These are phyloP conservation scores for Camelus bactrianus DNA, from an alignment of 2,113 vertebrate genomes.

Conservation along the genomic window DNA sequence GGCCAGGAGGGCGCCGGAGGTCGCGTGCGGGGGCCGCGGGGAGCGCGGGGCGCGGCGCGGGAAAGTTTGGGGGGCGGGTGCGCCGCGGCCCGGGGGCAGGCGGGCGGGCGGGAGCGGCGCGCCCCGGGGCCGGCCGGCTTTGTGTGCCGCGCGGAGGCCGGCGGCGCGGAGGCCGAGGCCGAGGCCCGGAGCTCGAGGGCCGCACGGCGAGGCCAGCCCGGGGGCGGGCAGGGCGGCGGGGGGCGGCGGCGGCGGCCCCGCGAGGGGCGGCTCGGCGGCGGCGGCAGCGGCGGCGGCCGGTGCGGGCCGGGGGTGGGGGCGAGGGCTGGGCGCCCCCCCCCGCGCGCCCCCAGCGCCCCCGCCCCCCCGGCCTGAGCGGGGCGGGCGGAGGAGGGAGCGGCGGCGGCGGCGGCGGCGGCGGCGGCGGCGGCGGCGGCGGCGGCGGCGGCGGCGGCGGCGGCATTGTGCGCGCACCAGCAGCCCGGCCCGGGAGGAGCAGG, in stretches of 20 bases:
- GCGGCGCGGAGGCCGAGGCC: slow-evolving; percentile 76
- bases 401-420: slow-evolving; percentile 51
- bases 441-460: slow-evolving; percentile 58
- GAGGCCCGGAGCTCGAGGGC: slow-evolving; percentile 76
- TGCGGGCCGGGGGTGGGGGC: slow-evolving; percentile 67
- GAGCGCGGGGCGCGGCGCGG: slow-evolving; percentile 32
- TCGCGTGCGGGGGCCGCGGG: background rate
- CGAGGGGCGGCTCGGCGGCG: slow-evolving; percentile 64
- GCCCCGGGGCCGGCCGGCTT: slow-evolving; percentile 63
- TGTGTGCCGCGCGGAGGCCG: slow-evolving; percentile 74
- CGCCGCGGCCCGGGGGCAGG: background rate
- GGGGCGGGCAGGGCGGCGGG: slow-evolving; percentile 74
- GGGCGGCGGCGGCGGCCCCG: slow-evolving; percentile 71
- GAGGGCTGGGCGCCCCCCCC: slow-evolving; percentile 49
- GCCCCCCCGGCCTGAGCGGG: slow-evolving; percentile 74
- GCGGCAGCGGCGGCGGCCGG: slow-evolving; percentile 60
- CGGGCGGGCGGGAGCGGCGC: slow-evolving; percentile 18
- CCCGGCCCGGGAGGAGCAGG: slow-evolving; percentile 81
- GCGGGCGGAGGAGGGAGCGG: slow-evolving; percentile 70
- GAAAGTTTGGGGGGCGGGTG: slow-evolving; percentile 73
- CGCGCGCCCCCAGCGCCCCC: slow-evolving; percentile 70
- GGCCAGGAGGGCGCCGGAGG: background rate
- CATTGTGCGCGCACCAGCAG: slow-evolving; percentile 80
- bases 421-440: slow-evolving; percentile 61
- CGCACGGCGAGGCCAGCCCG: slow-evolving; percentile 73